Base-by-base conservation (phyloP, 2,888 invertebrate genomes). In the Hyles lineata region DNA sequence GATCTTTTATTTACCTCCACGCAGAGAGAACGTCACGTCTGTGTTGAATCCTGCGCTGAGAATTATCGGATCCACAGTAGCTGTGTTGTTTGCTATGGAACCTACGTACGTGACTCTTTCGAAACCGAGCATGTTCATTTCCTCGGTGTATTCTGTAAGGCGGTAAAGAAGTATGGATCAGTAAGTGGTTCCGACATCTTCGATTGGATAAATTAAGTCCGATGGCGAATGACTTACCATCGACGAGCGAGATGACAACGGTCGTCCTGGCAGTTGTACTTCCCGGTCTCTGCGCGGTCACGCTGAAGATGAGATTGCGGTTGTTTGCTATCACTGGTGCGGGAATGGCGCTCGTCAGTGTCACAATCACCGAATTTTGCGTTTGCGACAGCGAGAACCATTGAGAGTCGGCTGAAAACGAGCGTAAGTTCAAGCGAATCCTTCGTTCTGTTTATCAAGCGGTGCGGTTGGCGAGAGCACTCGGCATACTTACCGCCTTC, bases 211-310 rank as follows among this genome's bases (percentile, higher is more conserved):
- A 9, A 43, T 43, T 9, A 43, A 43, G 43, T 77, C 75, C 74
- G n/a, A 76, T 74, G 6, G 52, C n/a, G 7, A 78, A 72, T 17
- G 62, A 29, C 55, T 73, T 61, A 79, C 76, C 76, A n/a, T 77
- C 74, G 4, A 52, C n/a, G 9, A 79, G 73, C 8, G 70, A 70
- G 58, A 81, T 78, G 2, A 80, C 29, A 21, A 79, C 73, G 4
- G 79, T 78, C 1, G 79, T 71, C 62, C 77, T 76, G 25, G 77
- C 74, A 5, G 72, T 70, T 2, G 61, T 70, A 58, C 76, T 75
- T 32, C 77, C 74, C 0, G 74, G 72, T 67, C 73, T 74, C 17
- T 77, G 75, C 29, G 77, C 76, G 58, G 72, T 70, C 17, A 75
- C 63, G 11, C 61, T 59, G 50, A 76, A 76, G 29, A 76, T 72